A percentile compares a stretch with the other conserved stretches of the same genome.
These are phyloP conservation scores for Peromyscus melanophrys DNA, from an alignment of 2,797 vertebrate species.

Conservation along the genomic window DNA sequence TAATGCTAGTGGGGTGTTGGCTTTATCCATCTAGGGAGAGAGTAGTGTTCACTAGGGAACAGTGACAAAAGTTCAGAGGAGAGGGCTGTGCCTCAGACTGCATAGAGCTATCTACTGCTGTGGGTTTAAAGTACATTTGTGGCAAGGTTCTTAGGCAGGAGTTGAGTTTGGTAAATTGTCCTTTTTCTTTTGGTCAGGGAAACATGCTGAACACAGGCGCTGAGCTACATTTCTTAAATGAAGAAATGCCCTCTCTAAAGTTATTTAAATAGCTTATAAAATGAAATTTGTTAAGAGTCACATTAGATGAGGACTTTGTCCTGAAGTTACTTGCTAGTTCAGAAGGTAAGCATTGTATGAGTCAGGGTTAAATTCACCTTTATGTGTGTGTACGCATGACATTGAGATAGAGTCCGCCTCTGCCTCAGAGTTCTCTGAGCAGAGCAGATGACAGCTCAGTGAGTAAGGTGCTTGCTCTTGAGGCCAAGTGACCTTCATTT, in stretches of 20 bases:
- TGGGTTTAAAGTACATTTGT: not conserved
- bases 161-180: not conserved
- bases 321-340: slow-evolving; percentile 53
- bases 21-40: not conserved
- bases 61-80: not conserved
- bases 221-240: slow-evolving; percentile 17
- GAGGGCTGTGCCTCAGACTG: not conserved
- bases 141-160: not conserved
- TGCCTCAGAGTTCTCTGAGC: not conserved
- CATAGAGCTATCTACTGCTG: not conserved
- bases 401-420: not conserved
- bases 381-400: not conserved
- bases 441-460: too few relatives aligned
- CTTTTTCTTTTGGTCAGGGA: slow-evolving; percentile 22
- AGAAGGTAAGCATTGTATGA: slow-evolving; percentile 16
- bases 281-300: not conserved
- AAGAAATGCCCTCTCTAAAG: not conserved
- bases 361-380: not conserved
- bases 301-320: not conserved
- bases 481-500: not conserved
- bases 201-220: not conserved
- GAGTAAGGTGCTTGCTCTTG: not conserved
- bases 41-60: not conserved
- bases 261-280: slow-evolving; percentile 46
- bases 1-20: not conserved